phyloP scores from a whole-genome alignment of 2,113 vertebrate genomes.

The Leptobrachium leishanense region DNA sequence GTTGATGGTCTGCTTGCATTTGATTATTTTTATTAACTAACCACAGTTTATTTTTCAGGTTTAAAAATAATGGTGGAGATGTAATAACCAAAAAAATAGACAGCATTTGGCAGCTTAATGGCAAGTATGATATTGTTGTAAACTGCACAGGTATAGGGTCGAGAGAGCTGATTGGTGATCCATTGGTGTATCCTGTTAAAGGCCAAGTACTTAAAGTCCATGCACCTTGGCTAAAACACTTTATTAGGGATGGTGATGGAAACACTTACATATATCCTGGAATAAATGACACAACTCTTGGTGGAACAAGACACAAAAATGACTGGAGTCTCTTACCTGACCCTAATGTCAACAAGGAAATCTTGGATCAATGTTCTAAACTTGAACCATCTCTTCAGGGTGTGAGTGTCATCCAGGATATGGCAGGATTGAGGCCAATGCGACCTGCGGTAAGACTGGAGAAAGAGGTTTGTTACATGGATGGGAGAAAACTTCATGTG shows the following conservation, averaged over 20 bases:
- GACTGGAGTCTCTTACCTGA: slow-evolving; percentile 75
- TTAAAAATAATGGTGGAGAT: slow-evolving; percentile 70
- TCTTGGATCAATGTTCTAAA: slow-evolving; percentile 74
- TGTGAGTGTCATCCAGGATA: slow-evolving; percentile 62
- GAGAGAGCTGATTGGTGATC: slow-evolving; percentile 68
- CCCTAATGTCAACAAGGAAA: slow-evolving; percentile 60
- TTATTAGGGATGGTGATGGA: slow-evolving; percentile 78
- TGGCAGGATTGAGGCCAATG: slow-evolving; percentile 83
- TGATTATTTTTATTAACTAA: neutral
- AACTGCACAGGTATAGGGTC: slow-evolving; percentile 88
- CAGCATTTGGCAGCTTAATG: slow-evolving; percentile 75
- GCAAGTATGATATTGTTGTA: slow-evolving; percentile 74
- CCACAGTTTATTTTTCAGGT: slow-evolving; percentile 58
- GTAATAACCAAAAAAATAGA: slow-evolving; percentile 67
- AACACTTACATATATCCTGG: slow-evolving; percentile 87
- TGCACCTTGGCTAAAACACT: slow-evolving; percentile 90
- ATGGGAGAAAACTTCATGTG: slow-evolving; percentile 62
- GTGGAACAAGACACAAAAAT: slow-evolving; percentile 78
- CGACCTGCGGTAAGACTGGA: slow-evolving; percentile 73
- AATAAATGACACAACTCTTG: slow-evolving; percentile 68
- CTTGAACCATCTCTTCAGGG: slow-evolving; percentile 79
- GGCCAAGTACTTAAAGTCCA: slow-evolving; percentile 84
- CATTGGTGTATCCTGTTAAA: slow-evolving; percentile 68
- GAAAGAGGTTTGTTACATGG: slow-evolving; percentile 65
- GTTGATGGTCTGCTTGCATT: too few species aligned